Percentiles rank a stretch among this genome's conserved stretches.
These are phyloP conservation scores for Motacilla tschutschensis DNA, from an alignment of 2,113 vertebrate genomes.

Conservation along the genomic window DNA sequence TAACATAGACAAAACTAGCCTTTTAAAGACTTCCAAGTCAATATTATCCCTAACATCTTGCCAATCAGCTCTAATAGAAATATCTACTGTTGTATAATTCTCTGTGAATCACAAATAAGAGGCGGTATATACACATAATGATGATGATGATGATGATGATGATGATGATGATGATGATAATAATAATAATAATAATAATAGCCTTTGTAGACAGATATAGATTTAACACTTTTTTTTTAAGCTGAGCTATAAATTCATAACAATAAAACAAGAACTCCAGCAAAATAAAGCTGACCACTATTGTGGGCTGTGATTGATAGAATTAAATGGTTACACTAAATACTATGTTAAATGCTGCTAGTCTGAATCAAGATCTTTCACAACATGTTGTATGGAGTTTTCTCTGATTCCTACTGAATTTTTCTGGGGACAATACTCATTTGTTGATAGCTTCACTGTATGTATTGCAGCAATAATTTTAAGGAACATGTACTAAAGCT, in stretches of 20 bases:
- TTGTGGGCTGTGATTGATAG: not conserved
- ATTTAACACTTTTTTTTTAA: not conserved
- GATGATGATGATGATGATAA: too few relatives aligned
- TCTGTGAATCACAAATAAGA: not conserved
- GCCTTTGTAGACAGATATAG: not conserved
- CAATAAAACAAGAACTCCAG: not conserved
- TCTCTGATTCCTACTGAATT: not conserved
- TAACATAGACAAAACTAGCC: not conserved
- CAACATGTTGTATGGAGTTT: not conserved
- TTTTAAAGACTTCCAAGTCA: not conserved
- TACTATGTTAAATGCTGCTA: not conserved
- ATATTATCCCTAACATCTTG: not conserved
- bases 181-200: not conserved
- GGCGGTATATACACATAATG: fast-evolving
- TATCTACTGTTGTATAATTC: not conserved
- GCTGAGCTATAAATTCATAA: not conserved
- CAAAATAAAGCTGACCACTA: not conserved
- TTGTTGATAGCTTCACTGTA: not conserved
- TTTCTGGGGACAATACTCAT: not conserved
- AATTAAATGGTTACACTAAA: not conserved
- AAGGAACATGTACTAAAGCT: not conserved
- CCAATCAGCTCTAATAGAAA: not conserved
- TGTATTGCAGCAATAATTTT: not conserved
- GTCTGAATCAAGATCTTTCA: not conserved
- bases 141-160: not conserved